Evolutionary conservation across 1,140 invertebrate genomes (phyloP).

Genomic region (Conopomorpha cramerella): DNA sequence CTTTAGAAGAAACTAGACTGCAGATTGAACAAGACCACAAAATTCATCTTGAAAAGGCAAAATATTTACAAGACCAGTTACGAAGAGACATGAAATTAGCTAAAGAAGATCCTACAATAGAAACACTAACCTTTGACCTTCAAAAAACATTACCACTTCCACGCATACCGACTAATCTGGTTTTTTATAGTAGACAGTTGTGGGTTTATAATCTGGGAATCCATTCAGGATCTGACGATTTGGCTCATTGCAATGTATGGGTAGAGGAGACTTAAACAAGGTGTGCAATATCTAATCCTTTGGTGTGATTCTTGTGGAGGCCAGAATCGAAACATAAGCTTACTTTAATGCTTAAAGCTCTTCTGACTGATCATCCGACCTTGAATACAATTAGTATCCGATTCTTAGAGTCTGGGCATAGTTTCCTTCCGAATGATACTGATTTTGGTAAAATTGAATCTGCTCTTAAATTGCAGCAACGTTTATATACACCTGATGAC

Average conservation of each 20-base stretch:
- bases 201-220: slow-evolving; percentile 20
- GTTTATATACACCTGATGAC: slow-evolving; percentile 20
- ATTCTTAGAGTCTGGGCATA: slow-evolving; percentile 29
- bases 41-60: too few species aligned
- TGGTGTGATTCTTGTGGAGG: slow-evolving; percentile 35
- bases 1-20: too few species aligned
- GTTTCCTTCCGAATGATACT: slow-evolving; percentile 31
- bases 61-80: too few species aligned
- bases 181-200: slow-evolving; percentile 28
- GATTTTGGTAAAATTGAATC: slow-evolving; percentile 27
- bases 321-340: slow-evolving; percentile 39
- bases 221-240: slow-evolving; percentile 12
- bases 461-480: slow-evolving; percentile 19
- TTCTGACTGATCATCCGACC: slow-evolving; percentile 18
- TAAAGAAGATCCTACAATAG: too few species aligned
- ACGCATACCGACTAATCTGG: too few species aligned
- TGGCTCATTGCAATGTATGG: slow-evolving; percentile 22
- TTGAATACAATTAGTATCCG: slow-evolving; percentile 18
- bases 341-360: too few species aligned
- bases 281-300: slow-evolving; percentile 21
- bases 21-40: too few species aligned
- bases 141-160: too few species aligned
- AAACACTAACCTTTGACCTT: too few species aligned
- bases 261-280: slow-evolving; percentile 15
- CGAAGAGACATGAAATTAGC: too few species aligned